Evolutionary conservation across 1,140 invertebrate genomes (phyloP).

Genomic region (Medauroidea extradentata): DNA sequence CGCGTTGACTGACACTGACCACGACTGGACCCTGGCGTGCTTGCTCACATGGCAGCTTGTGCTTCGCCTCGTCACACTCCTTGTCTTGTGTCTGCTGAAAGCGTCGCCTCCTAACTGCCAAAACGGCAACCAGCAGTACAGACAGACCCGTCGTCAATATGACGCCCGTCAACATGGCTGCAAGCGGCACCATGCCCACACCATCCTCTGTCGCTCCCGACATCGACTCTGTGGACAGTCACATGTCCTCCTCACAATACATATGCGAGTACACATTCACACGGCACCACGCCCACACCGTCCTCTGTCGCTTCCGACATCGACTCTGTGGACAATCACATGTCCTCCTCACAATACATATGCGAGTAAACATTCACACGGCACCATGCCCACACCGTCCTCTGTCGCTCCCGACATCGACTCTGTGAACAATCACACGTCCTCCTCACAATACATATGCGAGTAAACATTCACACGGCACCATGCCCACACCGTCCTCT

Average conservation of each 20-base stretch:
- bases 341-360: no score
- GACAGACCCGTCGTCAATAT: slow-evolving; percentile 57
- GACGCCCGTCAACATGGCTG: slow-evolving; percentile 55
- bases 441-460: no score
- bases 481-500: no score
- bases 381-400: no score
- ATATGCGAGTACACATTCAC: background rate
- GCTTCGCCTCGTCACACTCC: slow-evolving; percentile 12
- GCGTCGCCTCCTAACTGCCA: slow-evolving; percentile 45
- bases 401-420: no score
- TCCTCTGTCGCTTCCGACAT: no score
- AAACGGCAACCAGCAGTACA: slow-evolving; percentile 55
- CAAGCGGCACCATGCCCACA: slow-evolving; percentile 56
- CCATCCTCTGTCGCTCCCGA: slow-evolving; percentile 38
- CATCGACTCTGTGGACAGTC: slow-evolving; percentile 21
- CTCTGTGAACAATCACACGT: no score
- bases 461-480: no score
- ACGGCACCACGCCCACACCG: background rate
- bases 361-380: no score
- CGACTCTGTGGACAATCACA: no score
- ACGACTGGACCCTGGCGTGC: slow-evolving; percentile 38
- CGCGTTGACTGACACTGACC: slow-evolving; percentile 49
- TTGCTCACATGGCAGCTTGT: background rate
- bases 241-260: no score
- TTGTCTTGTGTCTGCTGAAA: no score